These are phyloP conservation scores for Pontoporia blainvillei DNA, from an alignment of 2,113 vertebrate species.

Conservation along the genomic window DNA sequence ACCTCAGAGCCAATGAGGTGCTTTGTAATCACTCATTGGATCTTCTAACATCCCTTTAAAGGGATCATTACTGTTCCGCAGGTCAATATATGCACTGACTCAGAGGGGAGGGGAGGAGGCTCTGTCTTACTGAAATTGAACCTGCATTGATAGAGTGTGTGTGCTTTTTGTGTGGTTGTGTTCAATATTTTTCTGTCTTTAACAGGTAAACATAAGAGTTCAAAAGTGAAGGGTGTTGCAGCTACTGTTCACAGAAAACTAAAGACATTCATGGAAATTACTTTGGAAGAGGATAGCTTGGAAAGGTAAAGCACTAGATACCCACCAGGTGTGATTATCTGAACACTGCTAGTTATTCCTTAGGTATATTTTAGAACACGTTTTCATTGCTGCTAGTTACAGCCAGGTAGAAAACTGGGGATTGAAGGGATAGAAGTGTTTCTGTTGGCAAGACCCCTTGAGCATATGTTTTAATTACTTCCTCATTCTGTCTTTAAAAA, in stretches of 20 bases:
- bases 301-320: slow-evolving; percentile 80
- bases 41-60: neutral
- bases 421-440: neutral
- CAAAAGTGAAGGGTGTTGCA: slow-evolving; percentile 80
- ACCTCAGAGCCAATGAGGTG: neutral
- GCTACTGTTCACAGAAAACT: slow-evolving; percentile 83
- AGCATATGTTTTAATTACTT: neutral
- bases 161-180: neutral
- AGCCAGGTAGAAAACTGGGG: too few relatives aligned
- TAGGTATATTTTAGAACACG: fast-evolving
- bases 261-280: slow-evolving; percentile 71
- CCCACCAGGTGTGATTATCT: fast-evolving
- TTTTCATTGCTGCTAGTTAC: neutral
- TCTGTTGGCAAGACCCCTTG: neutral
- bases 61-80: neutral
- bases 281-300: slow-evolving; percentile 69
- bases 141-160: neutral
- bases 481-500: neutral
- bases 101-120: neutral
- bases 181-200: neutral
- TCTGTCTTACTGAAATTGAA: neutral
- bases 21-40: fast-evolving
- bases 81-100: too few relatives aligned
- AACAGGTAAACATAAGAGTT: slow-evolving; percentile 76
- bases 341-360: fast-evolving